Conservation (phyloP, 2,113 vertebrate species). For the Pteruthius melanotis region DNA sequence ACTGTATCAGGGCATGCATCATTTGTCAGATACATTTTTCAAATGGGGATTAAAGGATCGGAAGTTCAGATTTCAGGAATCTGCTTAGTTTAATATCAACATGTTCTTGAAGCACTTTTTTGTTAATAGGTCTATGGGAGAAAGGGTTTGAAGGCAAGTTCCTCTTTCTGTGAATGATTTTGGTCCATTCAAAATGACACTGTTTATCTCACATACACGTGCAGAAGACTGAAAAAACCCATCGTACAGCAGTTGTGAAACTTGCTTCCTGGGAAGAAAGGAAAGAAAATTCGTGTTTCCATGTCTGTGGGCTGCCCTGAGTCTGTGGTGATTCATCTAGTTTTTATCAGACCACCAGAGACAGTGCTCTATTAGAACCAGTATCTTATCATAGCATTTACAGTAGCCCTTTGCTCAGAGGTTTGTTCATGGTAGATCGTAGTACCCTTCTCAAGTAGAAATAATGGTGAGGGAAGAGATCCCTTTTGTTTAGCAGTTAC, state of each 20-base stretch:
- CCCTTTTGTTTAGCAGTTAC: background rate
- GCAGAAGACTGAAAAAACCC: background rate
- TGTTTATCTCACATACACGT: background rate
- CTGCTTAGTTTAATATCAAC: conserved; percentile 37
- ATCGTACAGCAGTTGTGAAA: background rate
- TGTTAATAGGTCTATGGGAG: conserved; percentile 27
- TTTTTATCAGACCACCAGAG: background rate
- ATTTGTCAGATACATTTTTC: conserved; percentile 29
- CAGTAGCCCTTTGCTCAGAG: background rate
- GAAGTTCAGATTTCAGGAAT: conserved; percentile 39
- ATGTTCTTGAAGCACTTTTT: conserved; percentile 22
- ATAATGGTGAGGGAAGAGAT: background rate
- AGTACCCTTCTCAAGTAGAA: background rate
- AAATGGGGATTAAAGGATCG: conserved; percentile 41
- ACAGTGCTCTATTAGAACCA: background rate
- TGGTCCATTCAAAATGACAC: background rate
- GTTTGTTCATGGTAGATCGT: background rate
- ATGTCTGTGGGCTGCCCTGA: background rate
- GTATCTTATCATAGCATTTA: background rate
- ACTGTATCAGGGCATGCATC: background rate
- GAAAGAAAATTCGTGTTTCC: background rate
- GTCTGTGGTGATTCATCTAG: background rate
- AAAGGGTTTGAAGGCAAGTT: conserved; percentile 36
- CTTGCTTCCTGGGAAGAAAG: background rate
- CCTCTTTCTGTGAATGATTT: conserved; percentile 41